phyloP scores from a whole-genome alignment of 1,140 invertebrate genomes.

The Leguminivora glycinivorella region DNA sequence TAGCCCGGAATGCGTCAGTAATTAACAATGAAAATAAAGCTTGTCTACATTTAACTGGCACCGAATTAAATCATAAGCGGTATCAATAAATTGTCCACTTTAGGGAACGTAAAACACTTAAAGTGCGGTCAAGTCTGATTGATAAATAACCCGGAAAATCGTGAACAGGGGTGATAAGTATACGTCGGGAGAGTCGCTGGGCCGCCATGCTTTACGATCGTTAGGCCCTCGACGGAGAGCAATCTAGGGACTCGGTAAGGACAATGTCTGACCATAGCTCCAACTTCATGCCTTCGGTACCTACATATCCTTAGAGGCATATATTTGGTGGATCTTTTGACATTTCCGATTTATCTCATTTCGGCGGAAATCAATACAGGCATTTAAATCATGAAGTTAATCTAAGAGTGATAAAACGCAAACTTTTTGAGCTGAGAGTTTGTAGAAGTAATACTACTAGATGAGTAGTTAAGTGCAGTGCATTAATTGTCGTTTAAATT shows the following conservation, averaged over 20 bases:
- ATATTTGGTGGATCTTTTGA: no score
- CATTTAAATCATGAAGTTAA: no score
- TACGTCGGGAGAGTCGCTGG: constrained; percentile 7
- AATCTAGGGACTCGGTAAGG: constrained; percentile 1
- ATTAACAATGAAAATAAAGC: constrained; percentile 20
- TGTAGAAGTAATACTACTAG: no score
- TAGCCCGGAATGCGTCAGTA: background rate
- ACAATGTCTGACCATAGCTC: background rate
- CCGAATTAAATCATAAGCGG: background rate
- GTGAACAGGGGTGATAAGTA: constrained; percentile 24
- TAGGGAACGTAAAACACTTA: constrained; percentile 28
- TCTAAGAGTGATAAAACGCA: no score
- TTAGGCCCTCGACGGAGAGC: background rate
- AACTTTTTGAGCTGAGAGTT: no score
- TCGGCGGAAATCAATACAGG: no score
- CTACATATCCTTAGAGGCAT: no score
- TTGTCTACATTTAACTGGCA: constrained; percentile 1
- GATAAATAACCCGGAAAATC: constrained; percentile 27
- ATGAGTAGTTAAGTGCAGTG: no score
- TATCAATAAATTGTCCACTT: constrained; percentile 15
- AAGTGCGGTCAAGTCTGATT: constrained; percentile 17
- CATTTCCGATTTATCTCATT: no score
- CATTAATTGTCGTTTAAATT: no score
- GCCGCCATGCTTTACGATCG: constrained; percentile 25
- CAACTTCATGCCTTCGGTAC: background rate